Conservation (phyloP, 30 jellyfish, hydroid and myxozoan genomes). For the Chironex yamaguchii region DNA sequence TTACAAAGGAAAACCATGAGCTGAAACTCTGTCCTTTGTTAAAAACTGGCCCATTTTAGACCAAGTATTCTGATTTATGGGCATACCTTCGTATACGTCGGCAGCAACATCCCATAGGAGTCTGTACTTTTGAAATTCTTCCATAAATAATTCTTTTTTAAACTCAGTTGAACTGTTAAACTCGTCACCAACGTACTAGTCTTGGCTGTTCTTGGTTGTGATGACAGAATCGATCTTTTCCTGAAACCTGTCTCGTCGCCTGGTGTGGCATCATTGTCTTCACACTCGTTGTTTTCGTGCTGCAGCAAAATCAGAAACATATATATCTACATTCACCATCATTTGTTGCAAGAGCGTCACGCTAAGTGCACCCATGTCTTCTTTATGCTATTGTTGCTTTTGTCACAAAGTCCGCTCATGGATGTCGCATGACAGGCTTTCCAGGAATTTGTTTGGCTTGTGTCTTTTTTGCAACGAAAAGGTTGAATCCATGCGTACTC, state of each 20-base stretch:
- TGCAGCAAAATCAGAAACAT: slow-evolving; percentile 50
- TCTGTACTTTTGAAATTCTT: slow-evolving; percentile 55
- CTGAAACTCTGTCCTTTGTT: slow-evolving; percentile 53
- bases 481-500: too few species aligned
- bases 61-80: slow-evolving; percentile 58
- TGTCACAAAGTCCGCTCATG: slow-evolving; percentile 25
- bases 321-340: slow-evolving; percentile 48
- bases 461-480: too few species aligned
- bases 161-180: slow-evolving; percentile 34
- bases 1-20: slow-evolving; percentile 49
- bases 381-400: slow-evolving; percentile 63
- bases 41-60: slow-evolving; percentile 58
- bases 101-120: slow-evolving; percentile 26
- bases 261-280: slow-evolving; percentile 49
- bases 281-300: slow-evolving; percentile 27
- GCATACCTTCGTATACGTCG: slow-evolving; percentile 54
- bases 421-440: slow-evolving; percentile 56
- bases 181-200: slow-evolving; percentile 52
- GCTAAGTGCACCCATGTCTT: slow-evolving; percentile 38
- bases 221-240: slow-evolving; percentile 48
- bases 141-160: slow-evolving; percentile 48
- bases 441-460: slow-evolving; percentile 60
- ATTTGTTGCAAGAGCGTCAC: slow-evolving; percentile 52
- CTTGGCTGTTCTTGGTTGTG: slow-evolving; percentile 59
- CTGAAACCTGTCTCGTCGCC: slow-evolving; percentile 28